Base-by-base conservation (phyloP, 2,797 vertebrate species). In the Dendrocincla fuliginosa region DNA sequence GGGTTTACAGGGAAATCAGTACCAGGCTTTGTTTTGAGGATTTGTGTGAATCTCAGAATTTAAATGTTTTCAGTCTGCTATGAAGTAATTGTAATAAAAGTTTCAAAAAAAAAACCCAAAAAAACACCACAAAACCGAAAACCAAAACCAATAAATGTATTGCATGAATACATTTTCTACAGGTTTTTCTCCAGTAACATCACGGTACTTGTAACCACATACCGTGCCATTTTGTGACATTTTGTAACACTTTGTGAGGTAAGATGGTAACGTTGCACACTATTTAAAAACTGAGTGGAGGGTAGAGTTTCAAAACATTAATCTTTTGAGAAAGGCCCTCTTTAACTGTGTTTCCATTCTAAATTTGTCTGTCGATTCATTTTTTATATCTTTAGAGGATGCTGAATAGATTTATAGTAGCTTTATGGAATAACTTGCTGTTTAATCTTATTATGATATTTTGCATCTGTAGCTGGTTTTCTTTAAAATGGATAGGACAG, bases 191-290 rank as follows among this genome's bases (percentile, higher is more conserved):
- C 27, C 49, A 16, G 30, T 69, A 59, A 33, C 9, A 13, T 22
- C 5, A 1, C 32, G 4, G 10, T 33, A 32, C 8, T 57, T 23
- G 9, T 74, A 47, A n/a, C 18, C 35, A 39, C 3, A 2, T 39
- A 25, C 33, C n/a, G 7, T 27, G 33, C 18, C 18, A 25, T 64
- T 19, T n/a, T 42, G 41, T 42, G 41, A 18, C 41, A 42, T 18
- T 42, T 42, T 42, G 41, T 42, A 42, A 42, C 17, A 41, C 8
- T 32, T 78, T 8, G 14, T 61, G 20, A 39, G 1, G 0, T 18
- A 3, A 25, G 23, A 33, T 41, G 13, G 12, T n/a, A 47, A 69
- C 7, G 7, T 57, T 76, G 17, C 1, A 0, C 10, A 17, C 11
- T 5, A 10, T 24, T 30, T 60, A 39, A 59, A 89, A 67, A 6